phyloP scores from a whole-genome alignment of 23 tunicate species.

The Pegea sp. region DNA sequence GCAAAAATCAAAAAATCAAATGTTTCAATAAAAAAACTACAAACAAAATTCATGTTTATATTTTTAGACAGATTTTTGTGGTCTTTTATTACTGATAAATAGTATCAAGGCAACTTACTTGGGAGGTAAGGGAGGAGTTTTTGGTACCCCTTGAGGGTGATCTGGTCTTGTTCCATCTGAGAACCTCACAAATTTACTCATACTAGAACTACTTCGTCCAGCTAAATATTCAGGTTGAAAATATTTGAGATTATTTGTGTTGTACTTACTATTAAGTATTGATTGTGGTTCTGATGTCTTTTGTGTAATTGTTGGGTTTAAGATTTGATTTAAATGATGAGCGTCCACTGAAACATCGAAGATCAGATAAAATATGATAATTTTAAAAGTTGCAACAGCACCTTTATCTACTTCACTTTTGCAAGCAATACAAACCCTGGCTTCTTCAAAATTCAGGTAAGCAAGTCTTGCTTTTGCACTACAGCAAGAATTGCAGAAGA shows the following conservation, averaged over 20 bases:
- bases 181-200: slow-evolving; percentile 44
- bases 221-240: background rate
- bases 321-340: background rate
- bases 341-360: background rate
- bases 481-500: slow-evolving; percentile 67
- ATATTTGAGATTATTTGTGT: background rate
- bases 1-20: too few relatives aligned
- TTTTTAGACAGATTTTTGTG: too few relatives aligned
- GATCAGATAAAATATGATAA: background rate
- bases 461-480: slow-evolving; percentile 26
- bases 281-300: too few relatives aligned
- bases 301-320: background rate
- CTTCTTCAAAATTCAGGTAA: slow-evolving; percentile 42
- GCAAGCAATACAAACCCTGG: slow-evolving; percentile 60
- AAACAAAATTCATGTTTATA: too few relatives aligned
- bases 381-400: background rate
- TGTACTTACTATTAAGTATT: too few relatives aligned
- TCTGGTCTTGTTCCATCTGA: slow-evolving; percentile 74
- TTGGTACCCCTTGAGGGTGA: slow-evolving; percentile 46
- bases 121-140: slow-evolving; percentile 54
- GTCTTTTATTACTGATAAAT: background rate
- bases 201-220: slow-evolving; percentile 1
- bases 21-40: too few relatives aligned
- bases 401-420: background rate
- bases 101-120: background rate